Evolutionary conservation across 2,888 invertebrate species (phyloP).

Genomic region (Drosophila incognita): DNA sequence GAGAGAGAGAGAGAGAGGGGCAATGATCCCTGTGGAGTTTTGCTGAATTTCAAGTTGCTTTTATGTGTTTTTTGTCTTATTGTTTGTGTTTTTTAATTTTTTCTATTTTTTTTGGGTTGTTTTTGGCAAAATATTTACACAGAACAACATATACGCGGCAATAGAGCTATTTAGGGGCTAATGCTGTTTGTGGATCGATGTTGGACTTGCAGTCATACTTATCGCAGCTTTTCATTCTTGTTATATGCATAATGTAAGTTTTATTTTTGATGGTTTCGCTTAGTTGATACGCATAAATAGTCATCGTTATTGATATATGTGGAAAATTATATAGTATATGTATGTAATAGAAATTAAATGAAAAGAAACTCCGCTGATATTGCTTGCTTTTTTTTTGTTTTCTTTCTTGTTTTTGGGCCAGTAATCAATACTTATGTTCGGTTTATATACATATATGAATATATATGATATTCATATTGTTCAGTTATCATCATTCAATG

Average conservation of each 20-base stretch:
- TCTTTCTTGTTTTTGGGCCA: constrained; percentile 32
- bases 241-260: constrained; percentile 17
- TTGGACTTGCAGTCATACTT: constrained; percentile 42
- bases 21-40: constrained; percentile 43
- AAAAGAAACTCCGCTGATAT: constrained; percentile 67
- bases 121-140: constrained; percentile 64
- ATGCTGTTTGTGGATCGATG: constrained; percentile 57
- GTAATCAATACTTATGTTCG: constrained; percentile 27
- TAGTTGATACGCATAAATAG: constrained; percentile 81
- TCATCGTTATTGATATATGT: constrained; percentile 85
- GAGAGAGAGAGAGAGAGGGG: constrained; percentile 13
- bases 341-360: constrained; percentile 68
- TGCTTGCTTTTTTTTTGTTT: not conserved
- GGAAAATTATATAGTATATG: constrained; percentile 64
- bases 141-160: constrained; percentile 85
- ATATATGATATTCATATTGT: constrained; percentile 26
- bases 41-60: constrained; percentile 76
- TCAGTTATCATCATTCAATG: constrained; percentile 41
- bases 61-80: constrained; percentile 51
- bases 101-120: constrained; percentile 12
- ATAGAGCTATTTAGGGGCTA: constrained; percentile 82
- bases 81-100: constrained; percentile 22
- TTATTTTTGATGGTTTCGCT: constrained; percentile 42
- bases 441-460: constrained; percentile 18
- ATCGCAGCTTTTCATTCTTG: constrained; percentile 37